Evolutionary conservation across 2,888 invertebrate genomes (phyloP).

Genomic region (Drosophila robusta): DNA sequence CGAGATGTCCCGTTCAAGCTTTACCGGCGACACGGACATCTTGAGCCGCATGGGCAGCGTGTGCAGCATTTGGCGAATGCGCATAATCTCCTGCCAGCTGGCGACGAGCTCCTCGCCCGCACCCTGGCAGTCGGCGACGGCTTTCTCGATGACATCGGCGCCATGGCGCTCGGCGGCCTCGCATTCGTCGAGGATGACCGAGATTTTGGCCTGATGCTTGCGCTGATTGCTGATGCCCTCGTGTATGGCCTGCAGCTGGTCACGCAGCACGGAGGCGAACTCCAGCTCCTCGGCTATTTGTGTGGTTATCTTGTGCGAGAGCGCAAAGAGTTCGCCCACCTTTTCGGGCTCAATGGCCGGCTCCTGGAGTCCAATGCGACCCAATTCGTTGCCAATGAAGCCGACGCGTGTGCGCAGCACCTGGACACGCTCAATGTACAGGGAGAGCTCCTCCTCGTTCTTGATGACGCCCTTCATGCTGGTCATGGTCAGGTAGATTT

Average conservation of each 20-base stretch:
- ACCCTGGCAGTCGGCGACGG: constrained; percentile 90
- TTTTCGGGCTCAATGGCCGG: constrained; percentile 90
- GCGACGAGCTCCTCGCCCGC: constrained; percentile 89
- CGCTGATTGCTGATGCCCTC: constrained; percentile 89
- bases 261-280: constrained; percentile 90
- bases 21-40: constrained; percentile 91
- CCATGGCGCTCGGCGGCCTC: constrained; percentile 90
- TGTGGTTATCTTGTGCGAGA: constrained; percentile 90
- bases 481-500: constrained; percentile 89
- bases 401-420: constrained; percentile 91
- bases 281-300: constrained; percentile 92
- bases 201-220: constrained; percentile 89
- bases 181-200: constrained; percentile 89
- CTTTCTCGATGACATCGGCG: constrained; percentile 91
- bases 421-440: constrained; percentile 93
- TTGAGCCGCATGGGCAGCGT: constrained; percentile 91
- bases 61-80: constrained; percentile 90
- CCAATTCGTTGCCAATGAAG: constrained; percentile 92
- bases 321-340: constrained; percentile 89
- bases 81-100: constrained; percentile 92
- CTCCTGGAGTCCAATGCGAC: constrained; percentile 90
- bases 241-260: constrained; percentile 90
- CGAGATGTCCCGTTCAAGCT: constrained; percentile 91
- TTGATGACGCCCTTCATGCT: constrained; percentile 92
- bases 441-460: constrained; percentile 92